These are phyloP conservation scores for Raja brachyura DNA, from an alignment of 2,113 vertebrate genomes.

Conservation along the genomic window DNA sequence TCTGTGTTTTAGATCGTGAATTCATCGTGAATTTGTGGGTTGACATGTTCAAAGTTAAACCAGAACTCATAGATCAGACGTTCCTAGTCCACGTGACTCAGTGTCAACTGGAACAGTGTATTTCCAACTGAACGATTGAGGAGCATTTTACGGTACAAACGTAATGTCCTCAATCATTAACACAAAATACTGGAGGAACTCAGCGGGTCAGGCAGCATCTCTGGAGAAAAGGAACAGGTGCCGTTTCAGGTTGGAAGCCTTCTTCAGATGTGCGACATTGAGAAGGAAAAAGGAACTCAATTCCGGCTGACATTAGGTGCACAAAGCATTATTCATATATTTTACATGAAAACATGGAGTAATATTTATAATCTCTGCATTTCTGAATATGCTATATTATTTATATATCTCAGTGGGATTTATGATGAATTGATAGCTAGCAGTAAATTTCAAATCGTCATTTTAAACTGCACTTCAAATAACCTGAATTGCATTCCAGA, in stretches of 20 bases:
- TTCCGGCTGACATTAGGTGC: neutral
- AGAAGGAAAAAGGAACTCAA: neutral
- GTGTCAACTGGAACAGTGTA: neutral
- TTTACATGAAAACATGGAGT: slow-evolving; percentile 29
- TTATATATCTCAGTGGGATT: slow-evolving; percentile 17
- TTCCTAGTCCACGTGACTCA: neutral
- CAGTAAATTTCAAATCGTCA: neutral
- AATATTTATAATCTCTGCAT: slow-evolving; percentile 9
- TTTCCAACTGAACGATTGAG: neutral
- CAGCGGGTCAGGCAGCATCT: too few relatives aligned
- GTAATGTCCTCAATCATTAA: neutral
- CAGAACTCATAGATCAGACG: neutral
- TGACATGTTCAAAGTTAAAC: neutral
- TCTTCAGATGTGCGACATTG: too few relatives aligned
- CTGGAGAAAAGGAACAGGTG: too few relatives aligned
- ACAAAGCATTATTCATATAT: slow-evolving; percentile 1
- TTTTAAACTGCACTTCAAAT: too few relatives aligned
- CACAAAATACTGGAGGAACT: too few relatives aligned
- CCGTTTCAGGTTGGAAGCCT: too few relatives aligned
- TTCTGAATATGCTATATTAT: neutral
- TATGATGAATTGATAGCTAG: slow-evolving; percentile 5
- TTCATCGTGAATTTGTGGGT: neutral
- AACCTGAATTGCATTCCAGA: neutral
- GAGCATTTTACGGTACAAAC: neutral
- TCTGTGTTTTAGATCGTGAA: neutral